Conservation (phyloP, 2,113 vertebrate species). For the Entomyzon cyanotis region DNA sequence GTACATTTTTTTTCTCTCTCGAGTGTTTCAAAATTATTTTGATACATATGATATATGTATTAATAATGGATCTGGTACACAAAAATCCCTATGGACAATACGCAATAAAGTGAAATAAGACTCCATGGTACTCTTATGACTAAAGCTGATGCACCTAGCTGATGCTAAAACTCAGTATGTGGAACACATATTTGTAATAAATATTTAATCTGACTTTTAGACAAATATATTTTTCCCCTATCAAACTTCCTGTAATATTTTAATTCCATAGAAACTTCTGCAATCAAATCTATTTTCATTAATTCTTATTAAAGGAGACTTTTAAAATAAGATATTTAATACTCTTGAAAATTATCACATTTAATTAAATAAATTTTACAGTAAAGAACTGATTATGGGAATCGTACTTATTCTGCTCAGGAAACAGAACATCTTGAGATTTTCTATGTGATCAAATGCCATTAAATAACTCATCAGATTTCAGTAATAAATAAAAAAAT, state of each 20-base stretch:
- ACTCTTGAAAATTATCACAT: neutral
- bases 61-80: neutral
- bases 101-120: neutral
- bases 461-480: neutral
- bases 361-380: neutral
- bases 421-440: neutral
- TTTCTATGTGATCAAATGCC: neutral
- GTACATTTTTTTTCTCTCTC: accelerated
- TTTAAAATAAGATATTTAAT: neutral
- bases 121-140: neutral
- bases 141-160: neutral
- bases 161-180: neutral
- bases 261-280: neutral
- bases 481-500: neutral
- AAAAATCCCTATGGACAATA: neutral
- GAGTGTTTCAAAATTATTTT: neutral
- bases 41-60: neutral
- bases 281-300: neutral
- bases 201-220: neutral
- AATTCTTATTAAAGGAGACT: neutral
- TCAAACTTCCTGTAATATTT: neutral
- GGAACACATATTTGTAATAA: neutral
- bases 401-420: neutral
- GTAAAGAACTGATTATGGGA: neutral
- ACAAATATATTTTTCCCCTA: neutral